Base-by-base conservation (phyloP, 2,888 invertebrate genomes). In the Idaea dimidiata region DNA sequence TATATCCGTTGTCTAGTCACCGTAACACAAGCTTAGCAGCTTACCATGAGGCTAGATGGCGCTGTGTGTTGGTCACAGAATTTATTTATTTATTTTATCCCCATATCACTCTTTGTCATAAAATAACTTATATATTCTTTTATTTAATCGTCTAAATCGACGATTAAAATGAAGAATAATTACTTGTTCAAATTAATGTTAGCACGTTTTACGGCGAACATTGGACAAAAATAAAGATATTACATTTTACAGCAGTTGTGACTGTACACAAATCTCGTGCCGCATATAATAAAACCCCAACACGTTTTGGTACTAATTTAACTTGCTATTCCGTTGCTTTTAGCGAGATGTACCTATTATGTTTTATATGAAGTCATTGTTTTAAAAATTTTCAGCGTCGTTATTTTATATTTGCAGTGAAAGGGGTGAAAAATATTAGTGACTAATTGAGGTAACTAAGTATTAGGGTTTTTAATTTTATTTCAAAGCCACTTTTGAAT, bases 221-320 rank as follows among this genome's bases (percentile, higher is more conserved):
- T 65, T 67, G 66, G 67, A 65, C 70, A 66, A 70, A 69, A 72
- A 72, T 72, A 74, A 75, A 66, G 72, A 65, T 67, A 72, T 73
- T 67, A 76, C 72, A 72, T 77, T 77, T 77, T 78, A 76, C 74
- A 73, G 73, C 73, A 69, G 69, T 71, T 70, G 76, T 71, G 24
- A 24, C 24, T 64, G 72, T 72, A 71, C 72, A 81, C 78, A 80
- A 79, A 79, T 78, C 79, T 77, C 74, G 64, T 67, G 66, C 64
- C 71, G 65, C 63, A 69, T 75, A 78, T 81, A 78, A 81, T 84
- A 84, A 83, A 86, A 82, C 74, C 81, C 67, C 74, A 76, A 80
- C 86, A 86, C 85, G 85, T 82, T 81, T 79, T 76, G 75, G 75
- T 80, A 81, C 81, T 84, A 85, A 83, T 85, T 86, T 81, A 83